Evolutionary conservation across 1,140 invertebrate species (phyloP), one percentile per base, ranked within the genome.

Genomic region (Trypoxylus dichotomus): DNA sequence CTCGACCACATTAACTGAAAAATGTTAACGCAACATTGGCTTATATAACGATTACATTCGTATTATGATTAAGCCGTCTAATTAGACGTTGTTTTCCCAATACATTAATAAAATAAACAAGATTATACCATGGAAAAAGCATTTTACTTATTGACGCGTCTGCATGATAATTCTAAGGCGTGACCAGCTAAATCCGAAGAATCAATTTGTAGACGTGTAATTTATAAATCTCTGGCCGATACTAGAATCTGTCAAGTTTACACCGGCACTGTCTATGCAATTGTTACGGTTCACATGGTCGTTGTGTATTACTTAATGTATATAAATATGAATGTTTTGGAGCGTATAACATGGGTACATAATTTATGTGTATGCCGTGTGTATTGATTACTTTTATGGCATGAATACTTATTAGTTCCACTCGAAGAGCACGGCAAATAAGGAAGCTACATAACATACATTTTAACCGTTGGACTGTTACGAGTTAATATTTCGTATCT

Each of bases 341-440:
- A 74, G 29, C 72, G 72, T 29, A 74, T 41, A 24, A 42, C 72
- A 74, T 74, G 72, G 15, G 72, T 74, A 43, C 72, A 43, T 74
- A 74, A 74, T 74, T 74, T 74, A 74, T 74, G 72, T 74, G 37
- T 74, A 24, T 74, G 41, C 72, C 41, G 27, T 74, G 41, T 74
- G 72, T 74, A 74, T 74, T 74, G 72, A 74, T 74, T 32, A 74
- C 72, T 37, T 74, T 74, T 74, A 74, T 74, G 72, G 72, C 41
- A 74, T 74, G 72, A 74, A 74, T 74, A 74, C 72, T 74, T 74
- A 74, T 74, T 74, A 74, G 72, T 74, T 74, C 72, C 72, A 74
- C 72, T 42, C 19, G 19, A 42, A 42, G 72, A 74, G 41, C 72
- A 74, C 37, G 29, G 41, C 72, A 42, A 74, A 74, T 74, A 43